A percentile compares a stretch with the other conserved stretches of the same genome.
phyloP scores from a whole-genome alignment of 2,797 vertebrate species.

The Tokudaia muenninki region DNA sequence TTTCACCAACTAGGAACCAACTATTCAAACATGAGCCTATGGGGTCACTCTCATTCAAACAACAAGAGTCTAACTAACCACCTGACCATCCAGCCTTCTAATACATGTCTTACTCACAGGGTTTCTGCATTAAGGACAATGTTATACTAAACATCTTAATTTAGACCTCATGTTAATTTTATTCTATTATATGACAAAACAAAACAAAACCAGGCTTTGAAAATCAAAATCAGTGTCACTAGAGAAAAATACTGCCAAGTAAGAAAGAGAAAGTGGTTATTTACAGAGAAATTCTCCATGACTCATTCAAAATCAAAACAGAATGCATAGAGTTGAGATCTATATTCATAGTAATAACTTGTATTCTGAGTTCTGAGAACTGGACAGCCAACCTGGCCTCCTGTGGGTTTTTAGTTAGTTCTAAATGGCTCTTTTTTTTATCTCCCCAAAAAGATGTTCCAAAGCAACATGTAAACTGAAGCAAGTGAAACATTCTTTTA shows the following conservation, averaged over 20 bases:
- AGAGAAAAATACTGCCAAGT: background rate
- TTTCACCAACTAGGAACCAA: background rate
- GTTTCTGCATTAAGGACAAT: background rate
- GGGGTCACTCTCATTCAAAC: too few species aligned
- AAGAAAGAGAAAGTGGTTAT: background rate
- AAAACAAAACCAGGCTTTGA: background rate
- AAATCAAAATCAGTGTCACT: background rate
- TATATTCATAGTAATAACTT: background rate
- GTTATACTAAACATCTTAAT: background rate
- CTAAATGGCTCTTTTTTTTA: background rate
- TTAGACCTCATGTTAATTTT: background rate
- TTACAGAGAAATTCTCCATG: background rate
- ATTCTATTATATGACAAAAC: background rate
- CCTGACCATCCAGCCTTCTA: background rate
- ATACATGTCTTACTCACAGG: background rate
- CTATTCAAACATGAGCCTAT: background rate
- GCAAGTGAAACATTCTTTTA: conserved; percentile 16
- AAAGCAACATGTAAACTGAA: background rate
- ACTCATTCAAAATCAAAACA: background rate
- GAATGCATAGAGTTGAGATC: background rate
- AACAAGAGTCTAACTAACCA: too few species aligned
- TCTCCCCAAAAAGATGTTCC: background rate
- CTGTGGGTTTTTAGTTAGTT: background rate
- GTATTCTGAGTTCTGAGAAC: background rate
- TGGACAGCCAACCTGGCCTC: background rate